A percentile compares a stretch with the other conserved stretches of the same genome.
Evolutionary conservation across 2,888 invertebrate species (phyloP).

Genomic region (Agrochola litura): DNA sequence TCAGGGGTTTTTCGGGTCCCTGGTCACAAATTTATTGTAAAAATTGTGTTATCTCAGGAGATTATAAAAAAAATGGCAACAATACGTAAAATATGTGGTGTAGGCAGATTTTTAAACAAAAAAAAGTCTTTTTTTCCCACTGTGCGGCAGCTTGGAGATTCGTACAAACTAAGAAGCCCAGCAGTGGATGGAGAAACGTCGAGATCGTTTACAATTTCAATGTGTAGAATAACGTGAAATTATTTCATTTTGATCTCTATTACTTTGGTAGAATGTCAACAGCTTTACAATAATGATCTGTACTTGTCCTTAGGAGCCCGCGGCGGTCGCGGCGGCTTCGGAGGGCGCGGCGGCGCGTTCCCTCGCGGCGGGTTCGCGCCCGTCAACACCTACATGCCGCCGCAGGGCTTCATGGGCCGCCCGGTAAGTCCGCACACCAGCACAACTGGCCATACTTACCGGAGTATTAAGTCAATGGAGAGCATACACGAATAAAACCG

Average conservation of each 20-base stretch:
- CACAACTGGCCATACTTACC: conserved; percentile 6
- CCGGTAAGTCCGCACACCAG: conserved; percentile 75
- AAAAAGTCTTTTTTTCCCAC: too few relatives aligned
- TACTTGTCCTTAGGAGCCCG: conserved; percentile 75
- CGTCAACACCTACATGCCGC: conserved; percentile 86
- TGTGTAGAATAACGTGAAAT: neutral
- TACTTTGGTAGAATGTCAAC: conserved; percentile 11
- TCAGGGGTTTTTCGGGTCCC: too few relatives aligned
- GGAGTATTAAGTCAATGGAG: conserved; percentile 17
- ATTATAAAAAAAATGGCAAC: too few relatives aligned
- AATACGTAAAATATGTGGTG: too few relatives aligned
- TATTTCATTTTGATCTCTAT: neutral
- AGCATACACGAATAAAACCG: too few relatives aligned
- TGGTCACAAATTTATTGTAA: too few relatives aligned
- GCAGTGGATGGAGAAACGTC: too few relatives aligned
- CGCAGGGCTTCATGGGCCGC: conserved; percentile 85
- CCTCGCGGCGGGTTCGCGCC: conserved; percentile 87
- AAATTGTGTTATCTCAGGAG: too few relatives aligned
- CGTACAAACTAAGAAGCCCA: neutral
- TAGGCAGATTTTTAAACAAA: too few relatives aligned
- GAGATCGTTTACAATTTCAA: neutral
- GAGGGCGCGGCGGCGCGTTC: conserved; percentile 84
- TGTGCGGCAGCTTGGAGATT: neutral
- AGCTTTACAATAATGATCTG: neutral
- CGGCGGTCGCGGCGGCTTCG: conserved; percentile 86